These are phyloP conservation scores for Drosophila testacea DNA, from an alignment of 2,888 invertebrate genomes.

Conservation along the genomic window DNA sequence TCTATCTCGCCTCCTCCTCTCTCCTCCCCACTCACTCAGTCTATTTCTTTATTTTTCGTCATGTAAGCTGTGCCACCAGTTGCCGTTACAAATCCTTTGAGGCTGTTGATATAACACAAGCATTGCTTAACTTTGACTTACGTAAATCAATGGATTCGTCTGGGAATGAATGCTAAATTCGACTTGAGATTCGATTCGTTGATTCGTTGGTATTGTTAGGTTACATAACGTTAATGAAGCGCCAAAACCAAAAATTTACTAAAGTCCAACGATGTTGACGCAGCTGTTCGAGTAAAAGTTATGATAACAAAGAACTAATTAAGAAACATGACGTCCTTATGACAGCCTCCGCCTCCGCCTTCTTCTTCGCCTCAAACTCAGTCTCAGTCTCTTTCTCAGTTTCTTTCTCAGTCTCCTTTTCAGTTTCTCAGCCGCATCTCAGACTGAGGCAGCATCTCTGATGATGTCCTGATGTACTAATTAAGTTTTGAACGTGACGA, in stretches of 20 bases:
- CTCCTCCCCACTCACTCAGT: not conserved
- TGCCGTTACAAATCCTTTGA: conserved; percentile 39
- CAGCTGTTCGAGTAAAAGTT: conserved; percentile 53
- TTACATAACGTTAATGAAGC: conserved; percentile 61
- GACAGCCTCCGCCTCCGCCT: conserved; percentile 44
- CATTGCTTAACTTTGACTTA: conserved; percentile 26
- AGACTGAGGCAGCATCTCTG: conserved; percentile 34
- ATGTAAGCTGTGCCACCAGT: conserved; percentile 36
- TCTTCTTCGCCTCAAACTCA: not conserved
- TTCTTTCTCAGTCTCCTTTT: not conserved
- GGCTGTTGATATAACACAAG: conserved; percentile 39
- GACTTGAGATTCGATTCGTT: not conserved
- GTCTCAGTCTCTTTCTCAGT: not conserved
- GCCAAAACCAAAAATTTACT: conserved; percentile 32
- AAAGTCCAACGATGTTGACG: conserved; percentile 16
- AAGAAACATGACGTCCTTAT: conserved; percentile 80
- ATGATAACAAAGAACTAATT: conserved; percentile 80
- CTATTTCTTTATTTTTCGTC: not conserved
- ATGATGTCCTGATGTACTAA: conserved; percentile 81
- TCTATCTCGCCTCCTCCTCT: not conserved
- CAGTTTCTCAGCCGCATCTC: not conserved
- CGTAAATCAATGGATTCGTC: conserved; percentile 35
- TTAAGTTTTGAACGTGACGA: conserved; percentile 80
- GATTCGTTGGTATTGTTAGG: not conserved
- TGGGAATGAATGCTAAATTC: conserved; percentile 13